phyloP scores from a whole-genome alignment of 1,140 invertebrate species.

The Cydia pomonella region DNA sequence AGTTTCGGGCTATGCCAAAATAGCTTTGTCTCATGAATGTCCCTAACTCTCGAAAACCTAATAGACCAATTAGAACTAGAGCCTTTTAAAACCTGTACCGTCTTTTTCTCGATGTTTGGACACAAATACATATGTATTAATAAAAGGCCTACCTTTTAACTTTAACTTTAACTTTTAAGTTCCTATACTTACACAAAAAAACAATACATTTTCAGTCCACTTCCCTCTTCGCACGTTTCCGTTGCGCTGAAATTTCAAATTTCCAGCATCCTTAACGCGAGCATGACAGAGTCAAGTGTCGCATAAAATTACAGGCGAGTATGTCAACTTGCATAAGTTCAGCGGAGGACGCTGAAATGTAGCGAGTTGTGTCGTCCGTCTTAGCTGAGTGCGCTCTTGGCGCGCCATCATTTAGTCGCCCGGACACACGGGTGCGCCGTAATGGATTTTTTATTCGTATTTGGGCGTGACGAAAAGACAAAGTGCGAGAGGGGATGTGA shows the following conservation, averaged over 20 bases:
- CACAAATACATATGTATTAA: too few species aligned
- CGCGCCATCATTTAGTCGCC: slow-evolving; percentile 33
- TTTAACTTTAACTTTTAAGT: too few species aligned
- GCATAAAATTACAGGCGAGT: slow-evolving; percentile 33
- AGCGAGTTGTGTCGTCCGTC: slow-evolving; percentile 32
- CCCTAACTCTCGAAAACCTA: too few species aligned
- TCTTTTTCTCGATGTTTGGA: too few species aligned
- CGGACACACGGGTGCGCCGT: slow-evolving; percentile 31
- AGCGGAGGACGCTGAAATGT: slow-evolving; percentile 32
- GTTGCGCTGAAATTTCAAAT: slow-evolving; percentile 15
- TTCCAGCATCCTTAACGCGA: slow-evolving; percentile 18
- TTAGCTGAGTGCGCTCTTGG: slow-evolving; percentile 33
- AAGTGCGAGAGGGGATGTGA: not conserved
- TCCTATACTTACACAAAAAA: too few species aligned
- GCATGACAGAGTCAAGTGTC: slow-evolving; percentile 30
- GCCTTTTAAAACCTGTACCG: too few species aligned
- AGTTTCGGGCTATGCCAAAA: too few species aligned
- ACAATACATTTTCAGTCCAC: not conserved
- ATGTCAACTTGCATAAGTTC: slow-evolving; percentile 40
- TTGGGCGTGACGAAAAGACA: slow-evolving; percentile 14
- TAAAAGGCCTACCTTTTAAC: too few species aligned
- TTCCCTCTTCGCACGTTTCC: slow-evolving; percentile 9
- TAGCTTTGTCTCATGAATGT: too few species aligned
- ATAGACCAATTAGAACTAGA: too few species aligned
- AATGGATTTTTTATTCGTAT: slow-evolving; percentile 26